Base-by-base conservation (phyloP, 1,140 invertebrate species). In the Lasioglossum albipes region DNA sequence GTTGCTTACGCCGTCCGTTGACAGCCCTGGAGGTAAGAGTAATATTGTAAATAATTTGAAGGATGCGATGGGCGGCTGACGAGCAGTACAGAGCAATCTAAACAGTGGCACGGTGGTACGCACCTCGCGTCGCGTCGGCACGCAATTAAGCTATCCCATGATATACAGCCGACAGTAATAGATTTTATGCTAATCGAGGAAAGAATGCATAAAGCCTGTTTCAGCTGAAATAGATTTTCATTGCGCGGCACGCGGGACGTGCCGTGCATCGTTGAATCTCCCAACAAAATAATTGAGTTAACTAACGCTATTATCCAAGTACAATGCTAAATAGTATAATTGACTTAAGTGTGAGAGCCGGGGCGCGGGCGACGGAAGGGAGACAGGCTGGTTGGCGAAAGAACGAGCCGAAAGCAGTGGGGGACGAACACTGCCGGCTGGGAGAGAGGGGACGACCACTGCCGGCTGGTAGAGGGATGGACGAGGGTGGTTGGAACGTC, bases 251-350 rank as follows among this genome's bases (percentile, higher is more conserved):
- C n/a, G 31, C 57, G 59, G 45, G 57, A 82, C 73, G 75, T 85
- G 70, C 80, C 68, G 61, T 64, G 81, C 85, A 81, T 86, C 81
- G 69, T 72, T 62, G 69, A 80, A 70, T 64, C 76, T 62, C 57
- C 65, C 64, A 66, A 73, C 64, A 65, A 89, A 89, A 89, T 90
- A 88, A 90, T 90, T 85, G 84, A 89, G 84, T 90, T 87, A 86
- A 86, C 84, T 88, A 83, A 84, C 68, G 84, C 87, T 79, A 90
- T 90, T 90, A 90, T 90, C 84, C 79, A 72, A 84, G 82, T 89
- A 90, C 89, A 91, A 90, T 89, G 88, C 89, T 91, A 91, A 91
- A 88, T 90, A 91, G 87, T 86, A 92, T 90, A 92, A 92, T 91
- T 90, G 88, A 92, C 89, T 91, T 91, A 90, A 91, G 90, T 87